A percentile compares a stretch with the other conserved stretches of the same genome.
These are phyloP conservation scores for Drosophila eugracilis DNA, from an alignment of 1,140 invertebrate genomes.

Conservation along the genomic window DNA sequence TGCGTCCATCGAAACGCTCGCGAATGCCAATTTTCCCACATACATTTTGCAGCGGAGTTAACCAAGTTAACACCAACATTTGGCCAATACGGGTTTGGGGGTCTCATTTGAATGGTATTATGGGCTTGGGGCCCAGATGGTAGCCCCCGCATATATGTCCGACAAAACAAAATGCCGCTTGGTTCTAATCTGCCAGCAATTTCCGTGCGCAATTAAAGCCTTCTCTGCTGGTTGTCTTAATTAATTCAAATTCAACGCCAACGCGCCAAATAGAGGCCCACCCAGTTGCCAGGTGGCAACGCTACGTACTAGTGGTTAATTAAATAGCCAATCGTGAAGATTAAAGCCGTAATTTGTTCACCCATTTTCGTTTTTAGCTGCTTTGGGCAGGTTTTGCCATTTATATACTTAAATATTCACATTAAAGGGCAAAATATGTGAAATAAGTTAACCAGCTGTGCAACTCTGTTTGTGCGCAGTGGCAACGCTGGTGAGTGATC, in stretches of 20 bases:
- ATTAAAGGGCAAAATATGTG: constrained; percentile 31
- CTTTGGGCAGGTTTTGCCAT: constrained; percentile 1
- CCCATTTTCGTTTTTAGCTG: constrained; percentile 30
- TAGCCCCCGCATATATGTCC: constrained; percentile 51
- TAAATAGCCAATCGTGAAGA: too few relatives aligned
- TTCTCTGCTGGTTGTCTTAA: constrained; percentile 4
- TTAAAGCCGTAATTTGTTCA: too few relatives aligned
- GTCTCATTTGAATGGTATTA: constrained; percentile 69
- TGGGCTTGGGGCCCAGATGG: constrained; percentile 68
- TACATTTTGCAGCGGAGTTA: constrained; percentile 62
- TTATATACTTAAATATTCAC: constrained; percentile 5
- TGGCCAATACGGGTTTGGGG: constrained; percentile 47
- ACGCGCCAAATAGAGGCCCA: constrained; percentile 62
- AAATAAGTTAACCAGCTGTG: constrained; percentile 56
- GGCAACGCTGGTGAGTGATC: constrained; percentile 54
- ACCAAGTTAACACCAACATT: constrained; percentile 73
- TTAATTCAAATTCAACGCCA: constrained; percentile 72
- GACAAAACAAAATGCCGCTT: constrained; percentile 36
- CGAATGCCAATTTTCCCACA: constrained; percentile 81
- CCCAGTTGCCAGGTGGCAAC: constrained; percentile 16
- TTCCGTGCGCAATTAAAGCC: constrained; percentile 73
- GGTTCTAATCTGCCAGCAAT: constrained; percentile 70
- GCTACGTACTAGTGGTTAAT: not conserved
- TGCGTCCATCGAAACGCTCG: constrained; percentile 53
- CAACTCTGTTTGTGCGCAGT: constrained; percentile 9